Evolutionary conservation across 2,888 invertebrate species (phyloP).

Genomic region (Cepaea hortensis): DNA sequence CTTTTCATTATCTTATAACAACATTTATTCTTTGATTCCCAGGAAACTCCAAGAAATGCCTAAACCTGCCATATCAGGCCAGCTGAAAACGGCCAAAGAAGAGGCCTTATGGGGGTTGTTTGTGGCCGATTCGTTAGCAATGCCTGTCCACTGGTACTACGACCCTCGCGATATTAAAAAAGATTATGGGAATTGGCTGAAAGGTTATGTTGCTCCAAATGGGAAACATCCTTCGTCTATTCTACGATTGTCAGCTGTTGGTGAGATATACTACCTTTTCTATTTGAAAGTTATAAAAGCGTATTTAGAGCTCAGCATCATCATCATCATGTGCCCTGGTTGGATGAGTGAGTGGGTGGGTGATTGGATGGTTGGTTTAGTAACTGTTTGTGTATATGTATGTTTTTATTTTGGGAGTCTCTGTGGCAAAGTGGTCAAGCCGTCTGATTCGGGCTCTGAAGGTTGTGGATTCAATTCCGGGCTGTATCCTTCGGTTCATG

Average conservation of each 20-base stretch:
- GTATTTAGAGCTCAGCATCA: too few relatives aligned
- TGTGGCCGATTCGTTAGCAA: constrained; percentile 68
- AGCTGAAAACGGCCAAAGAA: constrained; percentile 58
- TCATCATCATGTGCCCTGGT: too few relatives aligned
- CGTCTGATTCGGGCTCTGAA: too few relatives aligned
- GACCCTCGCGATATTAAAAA: constrained; percentile 65
- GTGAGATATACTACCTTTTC: constrained; percentile 52
- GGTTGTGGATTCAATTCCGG: too few relatives aligned
- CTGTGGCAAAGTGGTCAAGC: too few relatives aligned
- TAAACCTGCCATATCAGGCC: constrained; percentile 54
- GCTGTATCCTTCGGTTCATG: too few relatives aligned
- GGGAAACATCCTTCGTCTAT: constrained; percentile 69
- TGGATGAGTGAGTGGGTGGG: too few relatives aligned
- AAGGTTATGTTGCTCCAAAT: constrained; percentile 66
- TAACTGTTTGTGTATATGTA: too few relatives aligned
- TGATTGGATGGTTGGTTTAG: too few relatives aligned
- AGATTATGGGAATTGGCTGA: constrained; percentile 67
- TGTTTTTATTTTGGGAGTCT: too few relatives aligned
- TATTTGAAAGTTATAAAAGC: neutral
- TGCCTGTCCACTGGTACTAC: constrained; percentile 74
- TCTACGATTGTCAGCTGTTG: constrained; percentile 64
- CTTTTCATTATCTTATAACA: too few relatives aligned
- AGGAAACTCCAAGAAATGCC: constrained; percentile 48
- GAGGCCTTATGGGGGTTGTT: constrained; percentile 70
- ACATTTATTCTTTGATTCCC: neutral